Conservation (phyloP, 2,113 vertebrate species). For the Atractosteus spatula region DNA sequence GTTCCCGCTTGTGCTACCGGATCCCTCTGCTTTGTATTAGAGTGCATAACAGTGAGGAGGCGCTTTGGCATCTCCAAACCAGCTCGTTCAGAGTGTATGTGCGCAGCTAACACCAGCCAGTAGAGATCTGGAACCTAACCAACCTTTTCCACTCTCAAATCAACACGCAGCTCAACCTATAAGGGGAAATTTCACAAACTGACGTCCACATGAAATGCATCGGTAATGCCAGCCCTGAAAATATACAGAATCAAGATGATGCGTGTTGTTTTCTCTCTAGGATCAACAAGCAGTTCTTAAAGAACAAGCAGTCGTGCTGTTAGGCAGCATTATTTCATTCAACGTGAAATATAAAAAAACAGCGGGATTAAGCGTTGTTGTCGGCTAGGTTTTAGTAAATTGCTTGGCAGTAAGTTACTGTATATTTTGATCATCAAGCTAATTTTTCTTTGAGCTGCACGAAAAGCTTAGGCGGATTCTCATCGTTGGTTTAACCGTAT, state of each 20-base stretch:
- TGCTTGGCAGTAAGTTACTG: too few species aligned
- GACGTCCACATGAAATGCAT: slow-evolving; percentile 39
- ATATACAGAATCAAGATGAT: slow-evolving; percentile 28
- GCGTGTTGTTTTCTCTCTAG: slow-evolving; percentile 26
- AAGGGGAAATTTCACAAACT: slow-evolving; percentile 45
- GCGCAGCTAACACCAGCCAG: slow-evolving; percentile 27
- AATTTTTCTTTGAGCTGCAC: too few species aligned
- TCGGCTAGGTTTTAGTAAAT: neutral
- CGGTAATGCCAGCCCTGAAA: slow-evolving; percentile 31
- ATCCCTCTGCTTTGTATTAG: slow-evolving; percentile 32
- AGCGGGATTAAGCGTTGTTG: neutral
- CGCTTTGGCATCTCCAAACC: slow-evolving; percentile 30
- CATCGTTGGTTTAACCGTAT: too few species aligned
- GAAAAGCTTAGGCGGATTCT: too few species aligned
- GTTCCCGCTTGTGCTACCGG: slow-evolving; percentile 29
- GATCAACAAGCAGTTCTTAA: slow-evolving; percentile 34
- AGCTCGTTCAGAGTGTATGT: slow-evolving; percentile 28
- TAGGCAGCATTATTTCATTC: slow-evolving; percentile 10
- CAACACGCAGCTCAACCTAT: slow-evolving; percentile 53
- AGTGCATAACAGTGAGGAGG: slow-evolving; percentile 31
- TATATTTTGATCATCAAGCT: too few species aligned
- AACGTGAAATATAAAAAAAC: slow-evolving; percentile 11
- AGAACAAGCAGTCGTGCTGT: slow-evolving; percentile 20
- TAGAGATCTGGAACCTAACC: slow-evolving; percentile 32
- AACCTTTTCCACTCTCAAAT: slow-evolving; percentile 38